Evolutionary conservation across 2,797 vertebrate species (phyloP).

Genomic region (Leucoraja ocellata): DNA sequence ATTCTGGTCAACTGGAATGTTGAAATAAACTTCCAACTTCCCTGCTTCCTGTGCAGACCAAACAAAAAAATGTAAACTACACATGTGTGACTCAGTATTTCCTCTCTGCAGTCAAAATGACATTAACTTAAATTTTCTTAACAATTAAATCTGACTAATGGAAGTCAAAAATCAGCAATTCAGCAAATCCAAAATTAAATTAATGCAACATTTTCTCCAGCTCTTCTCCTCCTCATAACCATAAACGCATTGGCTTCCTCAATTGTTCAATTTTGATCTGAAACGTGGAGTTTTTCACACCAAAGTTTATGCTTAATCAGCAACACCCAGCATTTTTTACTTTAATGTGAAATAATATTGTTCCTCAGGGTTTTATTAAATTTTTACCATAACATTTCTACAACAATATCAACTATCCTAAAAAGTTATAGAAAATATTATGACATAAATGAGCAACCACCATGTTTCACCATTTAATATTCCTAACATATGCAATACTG

Average conservation of each 20-base stretch:
- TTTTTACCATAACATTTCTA: not conserved
- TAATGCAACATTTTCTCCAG: not conserved
- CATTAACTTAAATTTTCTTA: not conserved
- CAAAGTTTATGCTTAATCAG: not conserved
- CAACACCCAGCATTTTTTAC: not conserved
- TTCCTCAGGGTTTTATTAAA: not conserved
- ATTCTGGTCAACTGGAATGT: not conserved
- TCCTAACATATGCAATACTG: not conserved
- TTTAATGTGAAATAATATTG: not conserved
- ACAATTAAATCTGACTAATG: not conserved
- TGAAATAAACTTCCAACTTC: not conserved
- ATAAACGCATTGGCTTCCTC: no score
- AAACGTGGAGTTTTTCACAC: no score
- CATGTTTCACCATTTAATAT: not conserved
- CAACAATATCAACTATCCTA: not conserved
- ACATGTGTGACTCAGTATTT: not conserved
- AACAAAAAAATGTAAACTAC: not conserved
- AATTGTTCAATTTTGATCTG: no score
- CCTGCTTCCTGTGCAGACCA: not conserved
- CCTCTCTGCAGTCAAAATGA: not conserved
- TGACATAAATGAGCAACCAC: not conserved
- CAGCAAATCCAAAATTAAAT: not conserved
- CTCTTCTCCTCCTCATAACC: no score
- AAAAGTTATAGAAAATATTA: not conserved
- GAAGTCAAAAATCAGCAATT: not conserved